A percentile compares a stretch with the other conserved stretches of the same genome.
Conservation (phyloP, 2,797 vertebrate genomes). For the Clamator glandarius region DNA sequence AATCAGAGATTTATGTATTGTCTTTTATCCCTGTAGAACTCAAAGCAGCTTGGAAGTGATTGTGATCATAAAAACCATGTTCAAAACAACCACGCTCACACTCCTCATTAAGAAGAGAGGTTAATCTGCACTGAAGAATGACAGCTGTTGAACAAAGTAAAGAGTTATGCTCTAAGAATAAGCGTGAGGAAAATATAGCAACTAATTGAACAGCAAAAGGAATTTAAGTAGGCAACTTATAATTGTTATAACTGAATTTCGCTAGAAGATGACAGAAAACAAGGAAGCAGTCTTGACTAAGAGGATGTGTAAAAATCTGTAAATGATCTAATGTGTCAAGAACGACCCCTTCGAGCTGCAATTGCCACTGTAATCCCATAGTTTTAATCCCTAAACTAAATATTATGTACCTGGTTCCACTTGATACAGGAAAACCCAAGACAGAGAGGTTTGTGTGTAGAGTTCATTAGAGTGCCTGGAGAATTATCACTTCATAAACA, state of each 20-base stretch:
- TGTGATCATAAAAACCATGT: background rate
- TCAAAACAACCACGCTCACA: background rate
- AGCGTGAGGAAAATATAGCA: background rate
- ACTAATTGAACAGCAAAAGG: background rate
- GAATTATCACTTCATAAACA: background rate
- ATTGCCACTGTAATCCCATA: background rate
- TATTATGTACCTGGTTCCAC: background rate
- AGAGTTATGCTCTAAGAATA: background rate
- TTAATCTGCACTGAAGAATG: background rate
- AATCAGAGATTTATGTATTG: conserved; percentile 36
- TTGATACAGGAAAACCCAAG: background rate
- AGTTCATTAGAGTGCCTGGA: rapidly evolving
- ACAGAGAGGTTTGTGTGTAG: background rate
- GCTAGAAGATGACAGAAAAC: background rate
- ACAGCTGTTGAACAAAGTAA: background rate
- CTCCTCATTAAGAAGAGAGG: background rate
- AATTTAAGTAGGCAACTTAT: background rate
- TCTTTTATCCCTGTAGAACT: conserved; percentile 3
- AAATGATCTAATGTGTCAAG: background rate
- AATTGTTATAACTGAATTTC: background rate
- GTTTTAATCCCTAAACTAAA: background rate
- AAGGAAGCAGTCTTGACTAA: background rate
- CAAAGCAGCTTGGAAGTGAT: background rate
- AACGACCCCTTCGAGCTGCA: background rate
- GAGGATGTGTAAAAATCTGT: background rate